phyloP scores from a whole-genome alignment of 1,140 invertebrate species.

The Brachionus koreanus region DNA sequence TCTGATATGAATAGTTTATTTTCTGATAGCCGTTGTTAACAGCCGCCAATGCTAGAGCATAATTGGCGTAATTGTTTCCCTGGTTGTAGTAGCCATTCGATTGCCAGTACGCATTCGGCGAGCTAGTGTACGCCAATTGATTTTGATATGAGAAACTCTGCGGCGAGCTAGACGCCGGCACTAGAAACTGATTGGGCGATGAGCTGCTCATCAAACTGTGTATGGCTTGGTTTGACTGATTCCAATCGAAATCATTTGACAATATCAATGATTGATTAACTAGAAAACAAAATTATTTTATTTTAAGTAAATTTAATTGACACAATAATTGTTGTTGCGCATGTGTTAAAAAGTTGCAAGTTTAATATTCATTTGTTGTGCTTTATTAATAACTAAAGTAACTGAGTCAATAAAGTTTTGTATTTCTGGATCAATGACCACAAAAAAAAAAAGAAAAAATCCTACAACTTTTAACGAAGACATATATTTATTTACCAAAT shows the following conservation, averaged over 20 bases:
- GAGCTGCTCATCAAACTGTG: background rate
- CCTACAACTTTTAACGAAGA: no score
- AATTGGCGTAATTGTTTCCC: background rate
- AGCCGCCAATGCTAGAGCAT: background rate
- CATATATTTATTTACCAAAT: no score
- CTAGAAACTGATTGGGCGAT: background rate
- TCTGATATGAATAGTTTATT: conserved; percentile 1
- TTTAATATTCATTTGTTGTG: background rate
- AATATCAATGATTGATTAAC: background rate
- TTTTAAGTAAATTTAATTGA: no score
- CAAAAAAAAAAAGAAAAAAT: no score
- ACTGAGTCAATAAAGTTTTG: no score
- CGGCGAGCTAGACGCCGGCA: background rate
- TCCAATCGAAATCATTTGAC: background rate
- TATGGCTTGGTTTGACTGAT: conserved; percentile 19
- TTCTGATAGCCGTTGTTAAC: conserved; percentile 16
- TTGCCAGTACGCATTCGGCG: conserved; percentile 4
- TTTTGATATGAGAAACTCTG: background rate
- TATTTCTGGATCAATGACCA: no score
- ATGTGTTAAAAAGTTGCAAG: no score
- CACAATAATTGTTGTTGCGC: no score
- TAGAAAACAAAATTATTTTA: background rate
- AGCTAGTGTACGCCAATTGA: background rate
- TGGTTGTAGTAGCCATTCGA: conserved; percentile 16
- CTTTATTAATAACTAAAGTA: no score